Evolutionary conservation across 2,113 vertebrate species (phyloP).

Genomic region (Anolis carolinensis): DNA sequence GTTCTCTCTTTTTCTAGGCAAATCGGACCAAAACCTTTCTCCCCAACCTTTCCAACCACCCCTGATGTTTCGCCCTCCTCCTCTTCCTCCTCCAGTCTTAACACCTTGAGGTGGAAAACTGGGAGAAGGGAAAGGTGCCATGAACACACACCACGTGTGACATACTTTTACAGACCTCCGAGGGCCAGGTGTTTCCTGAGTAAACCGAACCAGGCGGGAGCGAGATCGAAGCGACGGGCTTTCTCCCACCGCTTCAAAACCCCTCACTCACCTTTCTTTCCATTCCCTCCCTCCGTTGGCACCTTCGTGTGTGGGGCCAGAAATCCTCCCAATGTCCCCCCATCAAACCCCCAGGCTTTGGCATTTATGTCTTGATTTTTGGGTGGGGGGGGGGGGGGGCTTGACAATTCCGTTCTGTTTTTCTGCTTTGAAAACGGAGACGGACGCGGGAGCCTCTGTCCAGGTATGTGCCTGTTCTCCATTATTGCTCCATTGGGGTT

Average conservation of each 20-base stretch:
- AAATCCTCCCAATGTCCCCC: background rate
- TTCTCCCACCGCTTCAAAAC: background rate
- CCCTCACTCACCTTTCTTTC: background rate
- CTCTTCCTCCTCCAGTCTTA: background rate
- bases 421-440: conserved; percentile 60
- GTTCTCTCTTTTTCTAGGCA: background rate
- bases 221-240: background rate
- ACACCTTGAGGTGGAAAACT: background rate
- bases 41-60: too few species aligned
- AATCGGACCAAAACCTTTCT: too few species aligned
- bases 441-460: conserved; percentile 49
- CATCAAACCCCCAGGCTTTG: background rate
- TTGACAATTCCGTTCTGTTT: conserved; percentile 54
- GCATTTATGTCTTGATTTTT: background rate
- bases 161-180: background rate
- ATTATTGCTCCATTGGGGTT: conserved; percentile 67
- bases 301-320: background rate
- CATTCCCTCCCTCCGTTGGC: background rate
- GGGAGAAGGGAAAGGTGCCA: background rate
- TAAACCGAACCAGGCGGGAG: background rate
- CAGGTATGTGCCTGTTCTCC: conserved; percentile 68
- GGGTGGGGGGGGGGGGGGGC: conserved; percentile 7
- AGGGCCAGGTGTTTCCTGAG: conserved; percentile 24
- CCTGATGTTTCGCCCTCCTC: background rate
- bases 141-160: background rate